A percentile compares a stretch with the other conserved stretches of the same genome.
These are phyloP conservation scores for Erpornis zantholeuca DNA, from an alignment of 2,113 vertebrate genomes.

Conservation along the genomic window DNA sequence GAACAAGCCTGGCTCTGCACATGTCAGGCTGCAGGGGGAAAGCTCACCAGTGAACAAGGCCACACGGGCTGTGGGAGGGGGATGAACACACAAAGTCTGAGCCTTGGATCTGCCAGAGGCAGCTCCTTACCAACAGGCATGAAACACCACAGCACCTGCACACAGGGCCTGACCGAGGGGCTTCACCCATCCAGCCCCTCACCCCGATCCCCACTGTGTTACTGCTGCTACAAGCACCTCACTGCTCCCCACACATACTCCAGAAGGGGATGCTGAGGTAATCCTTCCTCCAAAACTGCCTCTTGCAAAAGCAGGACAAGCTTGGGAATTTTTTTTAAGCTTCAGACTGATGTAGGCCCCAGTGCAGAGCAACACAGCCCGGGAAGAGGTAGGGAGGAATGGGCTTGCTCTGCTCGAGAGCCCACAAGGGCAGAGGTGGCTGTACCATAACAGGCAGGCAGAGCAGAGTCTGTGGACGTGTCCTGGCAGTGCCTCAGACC, in stretches of 20 bases:
- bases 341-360: neutral
- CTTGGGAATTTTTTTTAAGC: neutral
- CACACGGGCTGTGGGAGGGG: neutral
- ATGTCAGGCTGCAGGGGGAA: neutral
- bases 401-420: neutral
- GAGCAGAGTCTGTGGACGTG: accelerated
- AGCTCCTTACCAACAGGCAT: neutral
- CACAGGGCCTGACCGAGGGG: accelerated
- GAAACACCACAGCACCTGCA: neutral
- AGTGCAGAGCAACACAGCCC: neutral
- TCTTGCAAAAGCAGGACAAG: neutral
- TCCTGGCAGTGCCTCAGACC: neutral
- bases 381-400: neutral
- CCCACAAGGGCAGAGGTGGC: neutral
- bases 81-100: neutral
- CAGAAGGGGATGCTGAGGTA: neutral
- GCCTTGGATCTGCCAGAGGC: neutral
- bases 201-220: accelerated
- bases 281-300: neutral
- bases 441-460: neutral
- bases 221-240: neutral
- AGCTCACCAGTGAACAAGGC: neutral
- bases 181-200: neutral
- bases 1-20: neutral
- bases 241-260: accelerated